A percentile compares a stretch with the other conserved stretches of the same genome.
Conservation (phyloP, 2,888 invertebrate species). For the Erebia aethiops region DNA sequence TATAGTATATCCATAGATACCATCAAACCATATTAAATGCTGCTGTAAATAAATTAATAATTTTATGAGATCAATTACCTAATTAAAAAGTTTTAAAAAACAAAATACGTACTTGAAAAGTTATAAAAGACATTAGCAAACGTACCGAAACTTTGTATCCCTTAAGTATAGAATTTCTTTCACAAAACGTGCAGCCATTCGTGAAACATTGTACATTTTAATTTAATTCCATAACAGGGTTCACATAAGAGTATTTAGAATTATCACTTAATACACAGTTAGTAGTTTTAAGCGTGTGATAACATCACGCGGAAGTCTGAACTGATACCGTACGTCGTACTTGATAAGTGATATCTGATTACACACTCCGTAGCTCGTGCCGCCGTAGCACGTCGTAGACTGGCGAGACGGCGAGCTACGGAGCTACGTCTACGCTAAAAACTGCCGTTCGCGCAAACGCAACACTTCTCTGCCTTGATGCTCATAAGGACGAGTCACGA, state of each 20-base stretch:
- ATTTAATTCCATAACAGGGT: conserved; percentile 54
- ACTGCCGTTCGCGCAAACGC: conserved; percentile 73
- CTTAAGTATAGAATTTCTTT: conserved; percentile 56
- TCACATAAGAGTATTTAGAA: conserved; percentile 69
- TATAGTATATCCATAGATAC: too few relatives aligned
- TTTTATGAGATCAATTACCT: too few relatives aligned
- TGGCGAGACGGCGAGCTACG: conserved; percentile 53
- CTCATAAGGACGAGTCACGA: conserved; percentile 41
- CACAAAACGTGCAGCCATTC: conserved; percentile 57
- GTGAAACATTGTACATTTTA: conserved; percentile 51
- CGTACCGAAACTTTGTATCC: conserved; percentile 57
- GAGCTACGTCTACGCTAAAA: conserved; percentile 52
- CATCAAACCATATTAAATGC: neutral
- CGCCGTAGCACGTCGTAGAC: conserved; percentile 58
- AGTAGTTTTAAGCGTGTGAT: conserved; percentile 63
- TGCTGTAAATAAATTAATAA: neutral
- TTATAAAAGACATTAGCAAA: conserved; percentile 49
- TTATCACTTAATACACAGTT: conserved; percentile 73
- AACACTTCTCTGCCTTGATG: conserved; percentile 47
- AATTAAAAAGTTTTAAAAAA: neutral
- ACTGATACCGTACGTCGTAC: neutral
- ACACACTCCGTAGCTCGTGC: conserved; percentile 34
- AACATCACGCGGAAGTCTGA: conserved; percentile 57
- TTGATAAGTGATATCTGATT: neutral
- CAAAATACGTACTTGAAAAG: conserved; percentile 39